phyloP scores from a whole-genome alignment of 2,797 vertebrate genomes.

The Falco peregrinus region DNA sequence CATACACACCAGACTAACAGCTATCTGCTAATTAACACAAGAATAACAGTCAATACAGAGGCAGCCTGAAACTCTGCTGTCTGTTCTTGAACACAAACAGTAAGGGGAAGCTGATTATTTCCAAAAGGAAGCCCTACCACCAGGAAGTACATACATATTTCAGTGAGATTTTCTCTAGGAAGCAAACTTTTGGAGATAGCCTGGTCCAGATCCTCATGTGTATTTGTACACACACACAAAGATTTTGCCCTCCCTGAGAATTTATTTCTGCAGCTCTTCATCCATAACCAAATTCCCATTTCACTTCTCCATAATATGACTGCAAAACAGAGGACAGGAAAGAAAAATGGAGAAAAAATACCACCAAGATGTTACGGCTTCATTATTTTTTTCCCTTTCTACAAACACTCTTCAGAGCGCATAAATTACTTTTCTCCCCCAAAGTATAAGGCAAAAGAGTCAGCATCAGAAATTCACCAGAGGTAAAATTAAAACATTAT shows the following conservation, averaged over 20 bases:
- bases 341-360: neutral
- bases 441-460: neutral
- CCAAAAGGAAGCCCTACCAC: neutral
- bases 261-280: neutral
- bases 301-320: neutral
- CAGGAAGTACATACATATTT: neutral
- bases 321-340: neutral
- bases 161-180: neutral
- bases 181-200: neutral
- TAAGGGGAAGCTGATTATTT: neutral
- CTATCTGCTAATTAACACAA: neutral
- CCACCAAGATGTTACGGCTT: neutral
- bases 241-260: neutral
- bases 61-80: neutral
- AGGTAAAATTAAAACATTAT: neutral
- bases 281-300: neutral
- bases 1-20: neutral
- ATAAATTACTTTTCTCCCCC: neutral
- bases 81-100: neutral
- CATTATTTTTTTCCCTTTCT: neutral
- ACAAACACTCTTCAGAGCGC: neutral
- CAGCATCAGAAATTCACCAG: neutral
- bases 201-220: rapidly evolving
- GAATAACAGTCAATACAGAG: neutral
- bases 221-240: neutral